Evolutionary conservation across 2,888 invertebrate genomes (phyloP), one percentile per base, ranked within the genome.

Genomic region (Mongoloraphidia duomilia): DNA sequence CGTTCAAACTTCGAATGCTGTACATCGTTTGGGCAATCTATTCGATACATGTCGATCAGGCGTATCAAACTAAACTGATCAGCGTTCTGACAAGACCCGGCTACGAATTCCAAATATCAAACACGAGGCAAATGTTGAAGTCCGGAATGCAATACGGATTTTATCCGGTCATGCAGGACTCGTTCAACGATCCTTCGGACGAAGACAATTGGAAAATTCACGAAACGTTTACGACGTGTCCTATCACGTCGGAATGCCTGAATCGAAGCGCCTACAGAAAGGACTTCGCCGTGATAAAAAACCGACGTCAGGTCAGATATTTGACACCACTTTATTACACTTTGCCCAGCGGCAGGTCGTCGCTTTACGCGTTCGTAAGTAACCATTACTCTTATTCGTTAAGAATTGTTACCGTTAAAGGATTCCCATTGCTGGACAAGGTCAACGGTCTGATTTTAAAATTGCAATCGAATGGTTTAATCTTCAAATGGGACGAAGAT

Each of bases 61-160:
- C 70, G 0, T 78, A 76, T 50, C 72, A 75, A 50, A 75, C 77
- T 0, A 74, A 77, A 55, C 60, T 78, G 52, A 74, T 77, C 49
- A 65, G 67, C 9, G 74, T 76, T 0, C 65, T 78, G 42, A 71
- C 71, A n/a, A 65, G 72, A 56, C 75, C 76, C 1, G 65, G 67
- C 2, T 68, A 64, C 49, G 65, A 73, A 49, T 63, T 73, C 55
- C 77, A 78, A 61, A 66, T 77, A 8, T 61, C 72, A 49, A 69
- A 66, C 1, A 61, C 76, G 2, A 57, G 68, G 41, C 73, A 77
- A 52, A 63, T 76, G 10, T 58, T 75, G 6, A 60, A 61, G 0
- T 69, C 68, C 38, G 69, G 65, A 55, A 61, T 69, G 57, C 69
- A 68, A 51, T 67, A 68, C 57, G 67, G 69, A 14, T 70, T 70